Conservation (phyloP, 64 coral and sea anemone species). For the Astreopora myriophthalma region DNA sequence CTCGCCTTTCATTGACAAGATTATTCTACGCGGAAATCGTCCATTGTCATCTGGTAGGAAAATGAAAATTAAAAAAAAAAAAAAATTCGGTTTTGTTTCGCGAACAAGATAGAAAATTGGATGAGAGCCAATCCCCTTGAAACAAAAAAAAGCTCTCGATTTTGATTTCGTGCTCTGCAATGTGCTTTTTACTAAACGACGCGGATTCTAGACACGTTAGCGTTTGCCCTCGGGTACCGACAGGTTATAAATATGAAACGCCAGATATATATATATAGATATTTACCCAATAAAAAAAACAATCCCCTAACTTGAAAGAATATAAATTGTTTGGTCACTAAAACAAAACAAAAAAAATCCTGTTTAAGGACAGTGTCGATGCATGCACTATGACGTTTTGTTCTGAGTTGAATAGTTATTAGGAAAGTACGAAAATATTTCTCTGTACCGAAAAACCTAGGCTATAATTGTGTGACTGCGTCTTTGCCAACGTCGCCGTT, state of each 20-base stretch:
- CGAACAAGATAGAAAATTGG: background rate
- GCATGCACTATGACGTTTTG: background rate
- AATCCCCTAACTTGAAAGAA: background rate
- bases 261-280: too few relatives aligned
- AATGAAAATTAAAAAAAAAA: background rate
- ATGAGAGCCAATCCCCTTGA: too few relatives aligned
- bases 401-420: background rate
- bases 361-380: too few relatives aligned
- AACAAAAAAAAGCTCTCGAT: too few relatives aligned
- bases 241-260: too few relatives aligned
- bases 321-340: background rate
- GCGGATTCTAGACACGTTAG: too few relatives aligned
- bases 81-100: background rate
- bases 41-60: background rate
- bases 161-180: too few relatives aligned
- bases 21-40: background rate
- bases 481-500: background rate
- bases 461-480: background rate
- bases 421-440: background rate
- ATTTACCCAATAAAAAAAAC: too few relatives aligned
- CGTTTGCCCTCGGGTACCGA: too few relatives aligned
- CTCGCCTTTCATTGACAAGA: background rate
- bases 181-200: too few relatives aligned
- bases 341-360: background rate
- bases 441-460: background rate